Conservation (phyloP, 2,797 vertebrate species). For the Clarias platycephalus region DNA sequence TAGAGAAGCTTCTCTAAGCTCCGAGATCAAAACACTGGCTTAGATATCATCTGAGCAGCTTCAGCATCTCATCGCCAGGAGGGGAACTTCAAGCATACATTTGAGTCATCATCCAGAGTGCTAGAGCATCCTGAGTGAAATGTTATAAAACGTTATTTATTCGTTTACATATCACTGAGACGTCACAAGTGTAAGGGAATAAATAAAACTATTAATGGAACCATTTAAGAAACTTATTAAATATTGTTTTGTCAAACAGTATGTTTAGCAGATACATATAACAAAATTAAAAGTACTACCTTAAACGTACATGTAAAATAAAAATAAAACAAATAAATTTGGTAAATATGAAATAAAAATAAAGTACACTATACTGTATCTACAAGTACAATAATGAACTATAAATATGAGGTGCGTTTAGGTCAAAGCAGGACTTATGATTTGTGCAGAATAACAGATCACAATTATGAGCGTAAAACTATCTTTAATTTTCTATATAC, state of each 20-base stretch:
- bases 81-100: slow-evolving; percentile 44
- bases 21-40: slow-evolving; percentile 70
- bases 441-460: no score
- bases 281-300: background rate
- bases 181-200: background rate
- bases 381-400: background rate
- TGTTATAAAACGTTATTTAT: slow-evolving; percentile 27
- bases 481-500: no score
- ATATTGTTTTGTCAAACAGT: background rate
- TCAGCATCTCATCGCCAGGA: slow-evolving; percentile 67
- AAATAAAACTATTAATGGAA: background rate
- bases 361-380: background rate
- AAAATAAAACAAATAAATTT: background rate
- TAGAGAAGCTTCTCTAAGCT: slow-evolving; percentile 72
- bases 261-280: background rate
- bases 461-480: no score
- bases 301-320: background rate
- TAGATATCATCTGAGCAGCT: slow-evolving; percentile 74
- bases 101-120: slow-evolving; percentile 45
- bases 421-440: no score
- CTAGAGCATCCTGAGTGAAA: slow-evolving; percentile 27
- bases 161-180: background rate
- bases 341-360: background rate
- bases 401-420: background rate
- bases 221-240: background rate